A percentile compares a stretch with the other conserved stretches of the same genome.
phyloP scores from a whole-genome alignment of 2,113 vertebrate genomes.

The Anguilla japonica region DNA sequence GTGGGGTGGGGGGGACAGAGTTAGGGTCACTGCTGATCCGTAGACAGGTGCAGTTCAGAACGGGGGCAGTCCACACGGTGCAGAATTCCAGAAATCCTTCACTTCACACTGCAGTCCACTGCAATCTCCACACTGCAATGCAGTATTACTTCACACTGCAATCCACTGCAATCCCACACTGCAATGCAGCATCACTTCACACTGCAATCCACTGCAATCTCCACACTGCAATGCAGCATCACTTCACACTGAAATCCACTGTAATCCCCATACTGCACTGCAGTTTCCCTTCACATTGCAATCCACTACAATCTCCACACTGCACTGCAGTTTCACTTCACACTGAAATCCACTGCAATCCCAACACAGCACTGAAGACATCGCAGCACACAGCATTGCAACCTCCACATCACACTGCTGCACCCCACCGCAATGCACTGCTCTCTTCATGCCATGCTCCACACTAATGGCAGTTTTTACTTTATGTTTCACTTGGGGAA shows the following conservation, averaged over 20 bases:
- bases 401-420: not conserved
- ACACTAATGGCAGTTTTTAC: not conserved
- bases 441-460: not conserved
- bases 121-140: conserved; percentile 33
- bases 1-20: conserved; percentile 50
- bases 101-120: conserved; percentile 42
- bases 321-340: conserved; percentile 9
- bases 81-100: conserved; percentile 47
- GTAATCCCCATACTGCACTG: conserved; percentile 14
- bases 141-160: conserved; percentile 35
- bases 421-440: not conserved
- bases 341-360: not conserved
- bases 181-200: conserved; percentile 11
- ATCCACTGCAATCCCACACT: conserved; percentile 36
- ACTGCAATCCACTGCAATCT: conserved; percentile 31
- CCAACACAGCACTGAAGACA: not conserved
- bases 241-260: conserved; percentile 33
- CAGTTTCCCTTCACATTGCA: conserved; percentile 4
- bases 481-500: not conserved
- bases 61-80: conserved; percentile 24
- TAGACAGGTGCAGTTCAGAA: conserved; percentile 47
- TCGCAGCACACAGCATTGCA: not conserved
- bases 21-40: conserved; percentile 47
- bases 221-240: conserved; percentile 28
- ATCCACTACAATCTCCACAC: conserved; percentile 6